Evolutionary conservation across 2,888 invertebrate species (phyloP).

Genomic region (Digitonthophagus gazella): DNA sequence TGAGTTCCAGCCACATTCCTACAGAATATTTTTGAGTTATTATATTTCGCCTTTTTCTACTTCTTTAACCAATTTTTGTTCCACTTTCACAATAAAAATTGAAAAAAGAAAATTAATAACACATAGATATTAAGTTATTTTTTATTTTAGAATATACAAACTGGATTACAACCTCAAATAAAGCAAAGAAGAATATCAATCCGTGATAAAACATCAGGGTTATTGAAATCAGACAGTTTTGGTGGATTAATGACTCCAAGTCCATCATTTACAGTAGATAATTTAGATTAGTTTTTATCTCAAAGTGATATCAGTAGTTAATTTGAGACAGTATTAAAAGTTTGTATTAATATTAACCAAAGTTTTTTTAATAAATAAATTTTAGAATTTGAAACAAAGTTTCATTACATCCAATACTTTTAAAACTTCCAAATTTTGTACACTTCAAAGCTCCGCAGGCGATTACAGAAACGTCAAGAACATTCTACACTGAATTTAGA

Average conservation of each 20-base stretch:
- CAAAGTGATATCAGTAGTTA: background rate
- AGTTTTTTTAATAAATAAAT: too few relatives aligned
- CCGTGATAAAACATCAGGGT: slow-evolving; percentile 51
- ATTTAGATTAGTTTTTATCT: slow-evolving; percentile 16
- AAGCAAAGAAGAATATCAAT: slow-evolving; percentile 52
- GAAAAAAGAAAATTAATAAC: background rate
- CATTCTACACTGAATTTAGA: background rate
- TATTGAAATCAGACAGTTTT: slow-evolving; percentile 52
- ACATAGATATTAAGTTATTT: slow-evolving; percentile 9
- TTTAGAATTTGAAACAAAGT: too few relatives aligned
- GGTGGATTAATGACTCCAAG: slow-evolving; percentile 28
- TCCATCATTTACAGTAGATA: slow-evolving; percentile 24
- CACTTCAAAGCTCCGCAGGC: background rate
- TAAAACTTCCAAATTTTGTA: background rate
- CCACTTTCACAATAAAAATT: too few relatives aligned
- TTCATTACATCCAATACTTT: too few relatives aligned
- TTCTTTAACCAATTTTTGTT: background rate
- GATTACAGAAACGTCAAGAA: background rate
- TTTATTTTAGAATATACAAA: slow-evolving; percentile 52
- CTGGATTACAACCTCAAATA: slow-evolving; percentile 53
- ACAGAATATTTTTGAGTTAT: background rate
- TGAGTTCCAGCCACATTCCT: background rate
- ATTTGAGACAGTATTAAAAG: too few relatives aligned
- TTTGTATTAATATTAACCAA: too few relatives aligned
- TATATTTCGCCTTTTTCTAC: too few relatives aligned